phyloP scores from a whole-genome alignment of 53 echinoderm and acorn worm species.

The Pentamera pediparva region DNA sequence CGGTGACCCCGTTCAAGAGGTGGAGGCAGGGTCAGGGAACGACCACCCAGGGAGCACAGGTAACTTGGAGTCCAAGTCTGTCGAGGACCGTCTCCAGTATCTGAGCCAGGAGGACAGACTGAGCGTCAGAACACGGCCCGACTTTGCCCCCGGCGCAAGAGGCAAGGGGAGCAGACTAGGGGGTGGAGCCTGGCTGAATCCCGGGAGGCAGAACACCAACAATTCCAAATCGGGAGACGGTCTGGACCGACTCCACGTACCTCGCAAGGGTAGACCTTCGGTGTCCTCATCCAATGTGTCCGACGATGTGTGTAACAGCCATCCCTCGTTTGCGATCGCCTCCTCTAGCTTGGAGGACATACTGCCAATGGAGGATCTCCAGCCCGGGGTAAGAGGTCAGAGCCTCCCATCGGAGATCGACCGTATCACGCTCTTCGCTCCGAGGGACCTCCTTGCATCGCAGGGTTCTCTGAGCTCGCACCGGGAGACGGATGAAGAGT shows the following conservation, averaged over 20 bases:
- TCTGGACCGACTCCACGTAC: background rate
- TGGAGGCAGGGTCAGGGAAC: background rate
- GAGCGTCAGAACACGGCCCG: conserved; percentile 45
- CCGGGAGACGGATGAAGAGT: conserved; percentile 10
- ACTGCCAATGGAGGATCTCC: conserved; percentile 10
- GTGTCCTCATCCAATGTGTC: conserved; percentile 7
- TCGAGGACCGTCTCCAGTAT: conserved; percentile 27
- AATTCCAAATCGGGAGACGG: conserved; percentile 1
- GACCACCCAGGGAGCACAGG: conserved; percentile 19
- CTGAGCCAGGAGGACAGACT: conserved; percentile 46
- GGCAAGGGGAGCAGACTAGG: conserved; percentile 13
- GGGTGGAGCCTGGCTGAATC: background rate
- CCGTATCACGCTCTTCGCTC: conserved; percentile 52
- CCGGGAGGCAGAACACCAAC: conserved; percentile 1
- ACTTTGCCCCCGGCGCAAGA: conserved; percentile 19
- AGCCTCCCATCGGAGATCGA: conserved; percentile 49
- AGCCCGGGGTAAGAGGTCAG: conserved; percentile 31
- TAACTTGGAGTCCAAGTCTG: conserved; percentile 31
- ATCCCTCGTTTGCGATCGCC: background rate
- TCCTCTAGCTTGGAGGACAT: background rate
- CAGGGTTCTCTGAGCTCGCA: conserved; percentile 24
- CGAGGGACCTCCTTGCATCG: conserved; percentile 45
- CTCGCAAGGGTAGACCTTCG: background rate
- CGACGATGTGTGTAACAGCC: conserved; percentile 8
- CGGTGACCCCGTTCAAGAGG: background rate